These are phyloP conservation scores for Myopa testacea DNA, from an alignment of 2,888 invertebrate genomes.

Conservation along the genomic window DNA sequence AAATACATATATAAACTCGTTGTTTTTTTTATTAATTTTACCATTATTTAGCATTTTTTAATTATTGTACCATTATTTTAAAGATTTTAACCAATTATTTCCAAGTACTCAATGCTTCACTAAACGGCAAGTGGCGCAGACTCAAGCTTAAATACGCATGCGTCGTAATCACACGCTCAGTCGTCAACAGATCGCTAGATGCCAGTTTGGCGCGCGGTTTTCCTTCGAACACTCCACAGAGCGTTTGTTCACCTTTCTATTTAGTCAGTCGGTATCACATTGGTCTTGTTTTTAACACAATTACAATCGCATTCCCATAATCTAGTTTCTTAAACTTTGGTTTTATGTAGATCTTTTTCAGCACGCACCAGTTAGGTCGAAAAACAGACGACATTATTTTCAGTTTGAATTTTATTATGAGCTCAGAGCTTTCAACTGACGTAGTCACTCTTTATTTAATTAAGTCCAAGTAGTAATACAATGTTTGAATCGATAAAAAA, in stretches of 20 bases:
- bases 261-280: slow-evolving; percentile 15
- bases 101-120: too few species aligned
- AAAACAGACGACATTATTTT: neutral
- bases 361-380: neutral
- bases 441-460: too few species aligned
- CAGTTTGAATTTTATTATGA: neutral
- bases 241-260: slow-evolving; percentile 18
- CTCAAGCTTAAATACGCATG: too few species aligned
- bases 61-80: too few species aligned
- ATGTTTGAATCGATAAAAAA: too few species aligned
- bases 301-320: slow-evolving; percentile 30
- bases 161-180: neutral
- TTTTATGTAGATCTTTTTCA: neutral
- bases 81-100: too few species aligned
- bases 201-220: slow-evolving; percentile 27
- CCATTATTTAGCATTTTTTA: too few species aligned
- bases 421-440: too few species aligned
- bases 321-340: slow-evolving; percentile 1
- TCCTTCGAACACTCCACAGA: slow-evolving; percentile 28
- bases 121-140: too few species aligned
- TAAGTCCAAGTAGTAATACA: too few species aligned
- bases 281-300: slow-evolving; percentile 25
- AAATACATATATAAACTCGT: too few species aligned
- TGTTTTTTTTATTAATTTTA: too few species aligned
- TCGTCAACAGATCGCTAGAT: neutral